Evolutionary conservation across 2,113 vertebrate genomes (phyloP), one percentile per base, ranked within the genome.

Genomic region (Tyto alba): DNA sequence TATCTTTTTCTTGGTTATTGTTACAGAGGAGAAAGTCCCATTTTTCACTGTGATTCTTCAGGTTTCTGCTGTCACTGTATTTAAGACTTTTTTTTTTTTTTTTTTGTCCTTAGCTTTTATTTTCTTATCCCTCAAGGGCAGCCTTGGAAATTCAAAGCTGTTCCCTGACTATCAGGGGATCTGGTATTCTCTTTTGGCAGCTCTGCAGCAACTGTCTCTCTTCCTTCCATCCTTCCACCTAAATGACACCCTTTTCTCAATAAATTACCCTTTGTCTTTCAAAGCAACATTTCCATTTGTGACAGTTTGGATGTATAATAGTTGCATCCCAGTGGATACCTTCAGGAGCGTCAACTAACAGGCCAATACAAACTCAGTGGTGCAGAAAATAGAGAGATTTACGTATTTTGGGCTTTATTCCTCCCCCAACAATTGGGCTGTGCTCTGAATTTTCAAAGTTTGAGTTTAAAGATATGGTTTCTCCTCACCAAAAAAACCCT

Each of bases 181-280:
- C 91, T 29, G 59, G 36, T 92, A 50, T 79, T 86, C 55, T 87
- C 82, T 97, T 86, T 80, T 88, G 95, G 78, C 93, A 92, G 81
- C 47, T 88, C 45, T 60, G 88, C 87, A 67, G 86, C 13, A 16
- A 53, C 92, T 82, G 73, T 90, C 95, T 97, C 80, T 76, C 59
- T 85, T 57, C 80, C 57, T 88, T 90, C 86, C 50, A 38, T 83
- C 67, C 78, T 92, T 88, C 72, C 76, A 96, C 87, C 94, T 92
- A 86, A n/a, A 97, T 95, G 96, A 97, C 94, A 95, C 83, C 60
- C 93, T 93, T 93, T 97, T 93, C 94, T 97, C 96, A 76, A 94
- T 96, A 97, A 97, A 96, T 96, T 94, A 96, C 93, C 83, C 93
- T 95, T 92, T 97, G 96, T 96, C 91, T 97, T 88, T 94, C 45